phyloP scores from a whole-genome alignment of 2,797 vertebrate genomes.

The Melopsittacus undulatus region DNA sequence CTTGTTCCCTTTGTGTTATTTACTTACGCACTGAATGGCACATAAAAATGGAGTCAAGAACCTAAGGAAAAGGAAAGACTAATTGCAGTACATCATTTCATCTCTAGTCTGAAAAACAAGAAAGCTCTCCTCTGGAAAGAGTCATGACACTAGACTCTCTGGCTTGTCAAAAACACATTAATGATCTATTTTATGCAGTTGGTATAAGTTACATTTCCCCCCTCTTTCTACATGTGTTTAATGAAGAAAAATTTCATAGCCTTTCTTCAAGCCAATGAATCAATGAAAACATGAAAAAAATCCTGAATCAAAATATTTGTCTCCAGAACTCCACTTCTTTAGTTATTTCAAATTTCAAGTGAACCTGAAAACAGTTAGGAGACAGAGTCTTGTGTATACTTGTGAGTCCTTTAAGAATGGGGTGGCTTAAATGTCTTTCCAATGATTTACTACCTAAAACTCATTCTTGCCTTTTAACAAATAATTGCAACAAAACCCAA shows the following conservation, averaged over 20 bases:
- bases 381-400: background rate
- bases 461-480: background rate
- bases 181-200: background rate
- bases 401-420: background rate
- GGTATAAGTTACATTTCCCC: background rate
- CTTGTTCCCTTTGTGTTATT: background rate
- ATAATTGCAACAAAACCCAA: background rate
- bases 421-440: background rate
- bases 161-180: background rate
- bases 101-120: background rate
- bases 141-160: background rate
- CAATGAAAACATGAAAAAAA: slow-evolving; percentile 41
- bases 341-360: slow-evolving; percentile 11
- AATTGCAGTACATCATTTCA: background rate
- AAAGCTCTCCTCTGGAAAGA: background rate
- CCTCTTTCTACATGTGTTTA: slow-evolving; percentile 23
- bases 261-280: background rate
- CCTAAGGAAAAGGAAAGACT: background rate
- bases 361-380: background rate
- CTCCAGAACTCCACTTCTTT: background rate
- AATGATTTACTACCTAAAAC: slow-evolving; percentile 7
- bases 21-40: background rate
- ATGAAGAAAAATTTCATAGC: slow-evolving; percentile 1
- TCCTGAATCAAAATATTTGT: slow-evolving; percentile 30
- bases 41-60: background rate